Base-by-base conservation (phyloP, 64 coral and sea anemone species). In the Porites australiensis region DNA sequence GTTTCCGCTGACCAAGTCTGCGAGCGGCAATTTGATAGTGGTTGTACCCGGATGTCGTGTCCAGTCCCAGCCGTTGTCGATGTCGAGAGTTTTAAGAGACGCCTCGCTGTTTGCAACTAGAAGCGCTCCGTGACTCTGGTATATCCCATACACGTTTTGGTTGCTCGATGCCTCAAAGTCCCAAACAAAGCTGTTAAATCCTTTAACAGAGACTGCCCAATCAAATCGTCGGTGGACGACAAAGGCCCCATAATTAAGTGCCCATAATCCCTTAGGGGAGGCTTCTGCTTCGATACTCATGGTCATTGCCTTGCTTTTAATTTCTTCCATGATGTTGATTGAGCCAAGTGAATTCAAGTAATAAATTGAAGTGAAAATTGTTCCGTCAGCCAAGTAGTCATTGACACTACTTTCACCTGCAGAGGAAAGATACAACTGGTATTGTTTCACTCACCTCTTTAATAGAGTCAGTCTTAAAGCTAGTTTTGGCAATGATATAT, bases 81-180 rank as follows among this genome's bases (percentile, higher is more conserved):
- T 77, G 50, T 94, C 77, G 68, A 88, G 72, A 16, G 64, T 22
- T 13, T 55, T 44, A 46, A 94, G 65, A 59, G 74, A 12, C 49
- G 46, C 92, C 82, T 94, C 92, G 21, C 86, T 89, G 84, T 94
- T 94, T 2, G 92, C 78, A 61, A 94, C 88, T 18, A 88, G 92
- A 21, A 94, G 37, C 3, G 85, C 76, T 0, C 92, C 92, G 51
- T 94, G 77, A n/a, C 84, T 81, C 13, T 71, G 48, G 63, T 87
- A 94, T 14, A 88, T 5, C 4, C 92, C 92, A 49, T 72, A 94
- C 6, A 89, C n/a, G n/a, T 94, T 94, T 43, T 94, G 15, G 10
- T 22, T 82, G 4, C 59, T 14, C 23, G 21, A 44, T 14, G 20
- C 58, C 71, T 94, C 92, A 58, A 62, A 94, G 48, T 94, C 92